Evolutionary conservation across 2,797 vertebrate genomes (phyloP).

Genomic region (Phrynocephalus guinanensis): DNA sequence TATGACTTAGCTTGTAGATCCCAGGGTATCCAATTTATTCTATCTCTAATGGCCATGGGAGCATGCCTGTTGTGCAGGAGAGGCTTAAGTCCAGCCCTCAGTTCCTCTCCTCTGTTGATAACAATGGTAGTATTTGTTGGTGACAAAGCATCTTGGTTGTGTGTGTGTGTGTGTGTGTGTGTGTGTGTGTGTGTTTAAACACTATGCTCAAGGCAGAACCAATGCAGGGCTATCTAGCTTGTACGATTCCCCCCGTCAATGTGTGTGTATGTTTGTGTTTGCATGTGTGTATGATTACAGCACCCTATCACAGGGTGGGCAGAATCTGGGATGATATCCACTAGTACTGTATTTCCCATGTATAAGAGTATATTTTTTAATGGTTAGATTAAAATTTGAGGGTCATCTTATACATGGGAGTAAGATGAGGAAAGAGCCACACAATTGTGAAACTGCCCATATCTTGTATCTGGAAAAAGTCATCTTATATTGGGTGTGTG

Average conservation of each 20-base stretch:
- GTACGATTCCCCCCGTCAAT: background rate
- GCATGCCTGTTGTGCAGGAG: background rate
- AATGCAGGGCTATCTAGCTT: background rate
- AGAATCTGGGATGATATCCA: background rate
- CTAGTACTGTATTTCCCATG: background rate
- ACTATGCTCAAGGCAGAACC: background rate
- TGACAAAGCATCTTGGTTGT: rapidly evolving
- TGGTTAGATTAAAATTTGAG: too few species aligned
- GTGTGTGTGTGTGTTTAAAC: conserved; percentile 59
- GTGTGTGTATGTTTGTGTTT: too few species aligned
- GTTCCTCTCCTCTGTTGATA: background rate
- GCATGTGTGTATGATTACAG: conserved; percentile 50
- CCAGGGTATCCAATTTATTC: background rate
- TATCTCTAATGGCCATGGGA: background rate
- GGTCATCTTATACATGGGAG: too few species aligned
- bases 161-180: too few species aligned
- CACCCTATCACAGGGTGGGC: background rate
- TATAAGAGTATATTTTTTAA: too few species aligned
- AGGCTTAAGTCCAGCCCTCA: background rate
- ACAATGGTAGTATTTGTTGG: background rate
- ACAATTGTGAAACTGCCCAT: too few species aligned
- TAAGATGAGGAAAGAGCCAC: too few species aligned
- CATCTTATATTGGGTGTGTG: too few species aligned
- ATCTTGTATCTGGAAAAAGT: too few species aligned
- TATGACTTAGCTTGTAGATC: background rate